phyloP scores from a whole-genome alignment of 2,113 vertebrate genomes.

The Prolemur simus region DNA sequence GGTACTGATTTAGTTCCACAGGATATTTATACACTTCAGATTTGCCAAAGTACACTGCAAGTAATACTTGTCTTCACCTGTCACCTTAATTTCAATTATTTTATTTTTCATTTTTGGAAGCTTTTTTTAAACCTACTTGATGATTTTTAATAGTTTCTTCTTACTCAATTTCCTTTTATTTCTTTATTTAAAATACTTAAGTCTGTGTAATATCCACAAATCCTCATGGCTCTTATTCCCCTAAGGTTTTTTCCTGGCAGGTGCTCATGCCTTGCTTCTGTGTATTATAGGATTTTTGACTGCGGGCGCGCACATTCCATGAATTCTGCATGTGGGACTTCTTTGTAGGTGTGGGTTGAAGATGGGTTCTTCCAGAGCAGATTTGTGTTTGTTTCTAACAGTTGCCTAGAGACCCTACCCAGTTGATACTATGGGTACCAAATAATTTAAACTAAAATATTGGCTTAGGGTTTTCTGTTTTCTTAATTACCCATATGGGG shows the following conservation, averaged over 20 bases:
- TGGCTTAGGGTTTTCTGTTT: neutral
- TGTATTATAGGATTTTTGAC: neutral
- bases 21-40: neutral
- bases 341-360: neutral
- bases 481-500: neutral
- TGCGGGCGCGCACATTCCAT: fast-evolving
- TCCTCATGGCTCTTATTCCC: neutral
- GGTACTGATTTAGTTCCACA: neutral
- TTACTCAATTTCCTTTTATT: neutral
- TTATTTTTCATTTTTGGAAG: neutral
- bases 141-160: neutral
- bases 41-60: neutral
- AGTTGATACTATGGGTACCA: neutral
- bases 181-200: neutral
- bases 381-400: neutral
- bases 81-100: neutral
- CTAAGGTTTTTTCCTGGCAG: neutral
- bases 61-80: neutral
- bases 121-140: neutral
- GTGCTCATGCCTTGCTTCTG: neutral
- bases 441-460: neutral
- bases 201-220: neutral
- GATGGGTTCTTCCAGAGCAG: neutral
- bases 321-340: neutral
- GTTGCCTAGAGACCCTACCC: neutral